A percentile compares a stretch with the other conserved stretches of the same genome.
Conservation (phyloP, 2,888 invertebrate genomes). For the Caenorhabditis afra region DNA sequence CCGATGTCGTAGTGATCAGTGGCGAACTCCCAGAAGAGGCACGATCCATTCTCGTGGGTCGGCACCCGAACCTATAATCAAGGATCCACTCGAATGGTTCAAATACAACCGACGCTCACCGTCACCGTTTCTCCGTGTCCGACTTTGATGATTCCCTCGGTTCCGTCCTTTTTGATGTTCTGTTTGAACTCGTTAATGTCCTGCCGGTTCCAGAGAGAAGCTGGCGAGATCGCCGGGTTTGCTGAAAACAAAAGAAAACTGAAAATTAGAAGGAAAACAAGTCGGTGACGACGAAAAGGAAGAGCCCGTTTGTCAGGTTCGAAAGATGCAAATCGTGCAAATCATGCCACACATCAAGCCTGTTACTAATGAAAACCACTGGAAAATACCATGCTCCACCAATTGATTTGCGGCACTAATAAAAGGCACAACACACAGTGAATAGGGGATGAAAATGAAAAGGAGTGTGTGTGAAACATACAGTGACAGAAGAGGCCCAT, state of each 20-base stretch:
- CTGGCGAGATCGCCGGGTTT: slow-evolving; percentile 83
- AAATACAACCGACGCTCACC: too few species aligned
- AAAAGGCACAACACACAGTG: too few species aligned
- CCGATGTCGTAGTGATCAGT: slow-evolving; percentile 95
- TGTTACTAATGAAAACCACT: not conserved
- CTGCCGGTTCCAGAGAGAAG: slow-evolving; percentile 96
- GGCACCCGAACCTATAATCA: slow-evolving; percentile 88
- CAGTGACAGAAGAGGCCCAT: slow-evolving; percentile 81
- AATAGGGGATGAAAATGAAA: not conserved
- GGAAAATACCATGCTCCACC: too few species aligned
- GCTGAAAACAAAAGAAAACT: slow-evolving; percentile 68
- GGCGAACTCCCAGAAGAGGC: slow-evolving; percentile 99
- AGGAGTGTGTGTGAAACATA: slow-evolving; percentile 65
- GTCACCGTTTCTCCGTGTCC: slow-evolving; percentile 97
- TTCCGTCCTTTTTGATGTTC: slow-evolving; percentile 84
- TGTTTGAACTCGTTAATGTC: slow-evolving; percentile 92
- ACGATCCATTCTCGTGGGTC: slow-evolving; percentile 92
- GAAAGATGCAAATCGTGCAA: not conserved
- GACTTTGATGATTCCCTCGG: slow-evolving; percentile 92
- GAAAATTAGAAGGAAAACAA: not conserved
- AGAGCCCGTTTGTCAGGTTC: not conserved
- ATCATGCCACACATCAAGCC: not conserved
- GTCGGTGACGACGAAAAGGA: not conserved
- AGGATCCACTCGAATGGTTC: slow-evolving; percentile 50
- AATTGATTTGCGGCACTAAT: too few species aligned